Evolutionary conservation across 1,140 invertebrate species (phyloP).

Genomic region (Drosophila kikkawai): DNA sequence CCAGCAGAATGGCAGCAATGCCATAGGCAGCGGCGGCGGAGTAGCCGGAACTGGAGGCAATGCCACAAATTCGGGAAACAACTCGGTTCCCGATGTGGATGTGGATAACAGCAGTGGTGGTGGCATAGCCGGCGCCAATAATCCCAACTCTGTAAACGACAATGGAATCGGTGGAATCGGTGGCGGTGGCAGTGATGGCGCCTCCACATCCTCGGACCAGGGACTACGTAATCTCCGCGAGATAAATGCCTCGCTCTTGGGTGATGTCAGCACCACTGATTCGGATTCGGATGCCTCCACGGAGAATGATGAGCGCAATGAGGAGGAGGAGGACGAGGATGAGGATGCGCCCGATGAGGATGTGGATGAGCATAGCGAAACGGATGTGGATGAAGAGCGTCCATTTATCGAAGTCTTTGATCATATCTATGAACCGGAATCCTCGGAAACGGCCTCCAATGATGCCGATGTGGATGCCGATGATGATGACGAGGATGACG

Average conservation of each 20-base stretch:
- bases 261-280: slow-evolving; percentile 72
- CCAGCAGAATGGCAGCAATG: slow-evolving; percentile 48
- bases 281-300: slow-evolving; percentile 84
- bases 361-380: slow-evolving; percentile 88
- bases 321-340: slow-evolving; percentile 82
- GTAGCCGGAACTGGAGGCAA: background rate
- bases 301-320: slow-evolving; percentile 85
- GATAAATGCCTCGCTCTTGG: slow-evolving; percentile 59
- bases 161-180: slow-evolving; percentile 38
- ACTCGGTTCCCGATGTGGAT: slow-evolving; percentile 31
- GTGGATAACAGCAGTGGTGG: slow-evolving; percentile 1
- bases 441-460: slow-evolving; percentile 85
- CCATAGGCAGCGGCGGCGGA: background rate
- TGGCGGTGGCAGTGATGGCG: slow-evolving; percentile 86
- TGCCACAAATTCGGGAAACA: background rate
- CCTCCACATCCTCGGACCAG: slow-evolving; percentile 63
- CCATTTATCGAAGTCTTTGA: slow-evolving; percentile 85
- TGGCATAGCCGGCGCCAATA: slow-evolving; percentile 2
- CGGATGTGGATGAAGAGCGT: slow-evolving; percentile 85
- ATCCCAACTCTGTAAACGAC: slow-evolving; percentile 2
- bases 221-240: slow-evolving; percentile 29
- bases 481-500: slow-evolving; percentile 68
- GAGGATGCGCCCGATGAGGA: slow-evolving; percentile 87
- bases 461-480: slow-evolving; percentile 76
- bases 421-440: slow-evolving; percentile 86